phyloP scores from a whole-genome alignment of 2,888 invertebrate genomes.

The Agrotis exclamationis region DNA sequence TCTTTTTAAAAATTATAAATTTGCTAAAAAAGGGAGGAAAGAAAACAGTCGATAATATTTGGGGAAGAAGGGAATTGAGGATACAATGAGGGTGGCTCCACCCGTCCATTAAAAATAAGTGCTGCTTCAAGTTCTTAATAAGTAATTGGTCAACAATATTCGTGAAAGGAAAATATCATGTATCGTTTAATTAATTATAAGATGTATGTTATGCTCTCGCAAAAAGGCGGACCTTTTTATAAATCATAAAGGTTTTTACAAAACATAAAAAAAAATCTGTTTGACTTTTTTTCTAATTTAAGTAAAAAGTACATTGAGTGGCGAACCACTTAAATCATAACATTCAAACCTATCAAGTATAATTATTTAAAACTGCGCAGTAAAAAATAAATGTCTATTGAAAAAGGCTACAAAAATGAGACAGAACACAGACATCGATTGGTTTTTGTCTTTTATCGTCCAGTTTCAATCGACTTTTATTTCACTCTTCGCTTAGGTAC shows the following conservation, averaged over 20 bases:
- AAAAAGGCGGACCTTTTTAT: neutral
- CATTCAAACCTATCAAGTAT: neutral
- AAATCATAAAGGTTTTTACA: neutral
- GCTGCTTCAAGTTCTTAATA: conserved; percentile 35
- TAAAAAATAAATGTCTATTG: neutral
- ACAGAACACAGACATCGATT: neutral
- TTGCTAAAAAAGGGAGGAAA: neutral
- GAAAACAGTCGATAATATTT: conserved; percentile 25
- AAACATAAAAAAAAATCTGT: neutral
- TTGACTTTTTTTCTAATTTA: neutral
- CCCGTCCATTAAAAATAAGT: conserved; percentile 59
- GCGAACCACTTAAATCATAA: neutral
- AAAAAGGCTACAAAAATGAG: neutral
- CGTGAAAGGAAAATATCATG: conserved; percentile 32
- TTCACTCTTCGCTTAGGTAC: neutral
- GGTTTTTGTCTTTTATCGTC: neutral
- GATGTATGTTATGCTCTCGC: neutral
- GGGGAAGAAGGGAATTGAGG: conserved; percentile 10
- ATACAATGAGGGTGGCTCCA: conserved; percentile 17
- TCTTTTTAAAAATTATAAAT: conserved; percentile 8
- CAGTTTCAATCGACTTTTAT: conserved; percentile 1
- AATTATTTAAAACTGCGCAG: neutral
- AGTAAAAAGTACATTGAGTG: neutral
- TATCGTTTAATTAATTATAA: conserved; percentile 13
- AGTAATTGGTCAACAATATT: conserved; percentile 40